Evolutionary conservation across 2,797 vertebrate genomes (phyloP), one percentile per base, ranked within the genome.

Genomic region (Sardinella longiceps): DNA sequence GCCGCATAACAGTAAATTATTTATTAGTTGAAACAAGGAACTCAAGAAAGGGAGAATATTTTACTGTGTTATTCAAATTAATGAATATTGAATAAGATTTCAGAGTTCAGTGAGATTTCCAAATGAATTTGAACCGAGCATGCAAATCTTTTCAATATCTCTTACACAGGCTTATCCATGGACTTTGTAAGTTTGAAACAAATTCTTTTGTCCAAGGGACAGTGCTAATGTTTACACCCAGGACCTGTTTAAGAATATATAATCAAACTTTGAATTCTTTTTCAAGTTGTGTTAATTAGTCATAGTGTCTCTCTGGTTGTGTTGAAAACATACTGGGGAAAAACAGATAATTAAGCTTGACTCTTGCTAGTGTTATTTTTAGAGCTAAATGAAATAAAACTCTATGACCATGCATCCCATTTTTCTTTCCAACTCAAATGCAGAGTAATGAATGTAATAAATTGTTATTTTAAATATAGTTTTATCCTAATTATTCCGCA

Each of bases 1-100:
- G 85, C 80, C 58, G 39, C 81, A 85, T 33, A 81, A 51, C 28
- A 4, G 77, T 93, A 43, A 92, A 93, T 91, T 90, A 93, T 93
- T 91, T 83, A 92, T 91, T 84, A 87, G 80, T 85, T 86, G 0
- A 80, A 84, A 43, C 33, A 84, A 85, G 20, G 28, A 85, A 84
- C 81, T 87, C 39, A 88, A 70, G 39, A 74, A 28, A 28, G 45
- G 86, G 45, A 66, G 11, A 83, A 51, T 37, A 48, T 82, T 86
- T 84, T 58, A 86, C 87, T 83, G 1, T 45, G 66, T 81, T 51
- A 39, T 70, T 86, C 82, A 85, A 43, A 82, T 84, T 53, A 88
- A 86, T 87, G 53, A 85, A 85, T 85, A 83, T 85, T 86, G 80
- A 86, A 84, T 88, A 81, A 80, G 25, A 81, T 53, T 77, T 43